Evolutionary conservation across 2,797 vertebrate genomes (phyloP).

Genomic region (Paramormyrops hopkinsi): DNA sequence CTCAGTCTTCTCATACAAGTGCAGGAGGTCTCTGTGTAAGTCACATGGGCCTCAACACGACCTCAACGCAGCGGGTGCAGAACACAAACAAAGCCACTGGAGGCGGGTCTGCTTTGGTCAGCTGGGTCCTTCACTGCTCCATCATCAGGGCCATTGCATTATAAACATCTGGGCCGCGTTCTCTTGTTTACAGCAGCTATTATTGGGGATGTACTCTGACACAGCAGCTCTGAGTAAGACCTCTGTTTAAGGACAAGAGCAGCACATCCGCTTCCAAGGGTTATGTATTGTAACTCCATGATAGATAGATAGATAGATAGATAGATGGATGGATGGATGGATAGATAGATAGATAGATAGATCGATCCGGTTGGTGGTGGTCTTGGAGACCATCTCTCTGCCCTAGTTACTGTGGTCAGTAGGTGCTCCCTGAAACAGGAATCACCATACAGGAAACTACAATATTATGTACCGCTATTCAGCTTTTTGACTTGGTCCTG

Average conservation of each 20-base stretch:
- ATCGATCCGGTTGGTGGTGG: neutral
- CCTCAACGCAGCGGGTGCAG: neutral
- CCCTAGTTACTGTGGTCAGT: neutral
- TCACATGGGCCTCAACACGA: slow-evolving; percentile 14
- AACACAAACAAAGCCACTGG: neutral
- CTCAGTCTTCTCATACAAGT: neutral
- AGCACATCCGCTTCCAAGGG: neutral
- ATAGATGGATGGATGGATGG: too few species aligned
- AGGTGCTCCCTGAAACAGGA: neutral
- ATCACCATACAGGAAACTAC: neutral
- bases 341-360: neutral
- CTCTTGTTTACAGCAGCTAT: neutral
- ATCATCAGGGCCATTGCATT: neutral
- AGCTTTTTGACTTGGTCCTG: neutral
- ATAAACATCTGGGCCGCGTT: neutral
- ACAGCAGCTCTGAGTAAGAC: neutral
- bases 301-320: too few species aligned
- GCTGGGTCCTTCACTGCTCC: neutral
- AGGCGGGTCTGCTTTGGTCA: neutral
- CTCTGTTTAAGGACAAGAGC: neutral
- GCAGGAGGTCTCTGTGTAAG: neutral
- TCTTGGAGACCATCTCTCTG: neutral
- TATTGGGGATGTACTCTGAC: neutral
- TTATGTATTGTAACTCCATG: neutral
- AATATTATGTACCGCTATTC: neutral